These are phyloP conservation scores for Eilema depressum DNA, from an alignment of 2,888 invertebrate genomes.

Conservation along the genomic window DNA sequence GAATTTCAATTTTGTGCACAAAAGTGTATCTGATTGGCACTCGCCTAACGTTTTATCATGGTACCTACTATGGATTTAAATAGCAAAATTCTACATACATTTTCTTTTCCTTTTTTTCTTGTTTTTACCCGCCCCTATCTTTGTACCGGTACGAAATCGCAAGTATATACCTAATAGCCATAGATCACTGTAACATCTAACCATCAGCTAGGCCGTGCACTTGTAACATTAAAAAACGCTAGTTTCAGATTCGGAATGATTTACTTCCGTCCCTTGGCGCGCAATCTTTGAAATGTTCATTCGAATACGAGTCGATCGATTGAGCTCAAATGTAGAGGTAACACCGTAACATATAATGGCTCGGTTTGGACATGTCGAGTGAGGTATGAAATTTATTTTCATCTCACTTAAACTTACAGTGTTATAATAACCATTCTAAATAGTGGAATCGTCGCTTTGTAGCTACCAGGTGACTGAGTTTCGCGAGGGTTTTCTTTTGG, in stretches of 20 bases:
- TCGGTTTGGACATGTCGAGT: not conserved
- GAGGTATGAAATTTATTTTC: not conserved
- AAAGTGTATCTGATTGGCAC: too few species aligned
- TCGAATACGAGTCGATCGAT: not conserved
- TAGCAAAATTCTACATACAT: too few species aligned
- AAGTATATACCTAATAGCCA: too few species aligned
- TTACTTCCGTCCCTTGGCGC: constrained; percentile 6
- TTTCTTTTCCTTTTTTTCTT: too few species aligned
- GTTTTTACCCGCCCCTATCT: too few species aligned
- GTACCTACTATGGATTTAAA: too few species aligned
- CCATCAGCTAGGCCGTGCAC: not conserved
- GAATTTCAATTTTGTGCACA: too few species aligned
- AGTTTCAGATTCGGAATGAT: not conserved
- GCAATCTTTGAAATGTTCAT: not conserved
- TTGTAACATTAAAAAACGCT: not conserved
- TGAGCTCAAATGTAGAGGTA: not conserved
- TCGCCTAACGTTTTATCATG: too few species aligned
- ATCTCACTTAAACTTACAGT: not conserved
- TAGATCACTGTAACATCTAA: not conserved
- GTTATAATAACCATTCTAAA: too few species aligned
- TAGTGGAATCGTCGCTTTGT: too few species aligned
- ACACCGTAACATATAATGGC: too few species aligned
- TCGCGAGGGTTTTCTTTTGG: not conserved
- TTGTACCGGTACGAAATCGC: too few species aligned
- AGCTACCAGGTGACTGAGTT: not conserved